A percentile compares a stretch with the other conserved stretches of the same genome.
Evolutionary conservation across 2,797 vertebrate genomes (phyloP).

Genomic region (Taeniopygia guttata): DNA sequence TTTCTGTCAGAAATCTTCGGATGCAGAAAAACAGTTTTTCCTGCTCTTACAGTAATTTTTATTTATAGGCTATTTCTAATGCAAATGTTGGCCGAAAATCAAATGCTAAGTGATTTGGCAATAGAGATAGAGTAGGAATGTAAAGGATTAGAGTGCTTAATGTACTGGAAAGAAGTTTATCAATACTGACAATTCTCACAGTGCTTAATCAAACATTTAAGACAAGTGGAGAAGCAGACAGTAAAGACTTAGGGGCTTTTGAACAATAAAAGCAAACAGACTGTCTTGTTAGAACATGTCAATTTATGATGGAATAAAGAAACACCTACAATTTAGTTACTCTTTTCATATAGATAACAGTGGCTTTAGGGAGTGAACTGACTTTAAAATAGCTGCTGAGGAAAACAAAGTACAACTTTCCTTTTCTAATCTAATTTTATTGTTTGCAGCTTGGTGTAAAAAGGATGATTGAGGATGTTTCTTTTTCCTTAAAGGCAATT

Average conservation of each 20-base stretch:
- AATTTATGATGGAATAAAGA: slow-evolving; percentile 61
- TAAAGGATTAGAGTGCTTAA: slow-evolving; percentile 74
- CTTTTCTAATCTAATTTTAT: not conserved
- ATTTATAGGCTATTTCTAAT: slow-evolving; percentile 26
- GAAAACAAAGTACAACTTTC: not conserved
- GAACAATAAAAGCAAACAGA: slow-evolving; percentile 74
- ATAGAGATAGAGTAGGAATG: slow-evolving; percentile 66
- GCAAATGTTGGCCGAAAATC: slow-evolving; percentile 52
- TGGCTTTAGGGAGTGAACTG: not conserved
- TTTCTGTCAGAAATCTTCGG: not conserved
- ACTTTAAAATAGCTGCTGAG: not conserved
- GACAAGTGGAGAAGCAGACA: slow-evolving; percentile 66
- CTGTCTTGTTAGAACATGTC: slow-evolving; percentile 73
- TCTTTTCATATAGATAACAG: slow-evolving; percentile 7
- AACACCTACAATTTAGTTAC: slow-evolving; percentile 40
- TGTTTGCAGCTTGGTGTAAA: not conserved
- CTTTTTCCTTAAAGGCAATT: not conserved
- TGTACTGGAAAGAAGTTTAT: slow-evolving; percentile 77
- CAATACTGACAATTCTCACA: slow-evolving; percentile 77
- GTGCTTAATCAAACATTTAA: slow-evolving; percentile 79
- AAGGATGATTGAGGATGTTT: not conserved
- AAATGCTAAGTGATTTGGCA: slow-evolving; percentile 34
- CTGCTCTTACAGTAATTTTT: not conserved
- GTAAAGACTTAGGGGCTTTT: slow-evolving; percentile 46
- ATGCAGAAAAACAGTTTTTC: not conserved